Evolutionary conservation across 2,888 invertebrate species (phyloP).

Genomic region (Keiferia lycopersicella): DNA sequence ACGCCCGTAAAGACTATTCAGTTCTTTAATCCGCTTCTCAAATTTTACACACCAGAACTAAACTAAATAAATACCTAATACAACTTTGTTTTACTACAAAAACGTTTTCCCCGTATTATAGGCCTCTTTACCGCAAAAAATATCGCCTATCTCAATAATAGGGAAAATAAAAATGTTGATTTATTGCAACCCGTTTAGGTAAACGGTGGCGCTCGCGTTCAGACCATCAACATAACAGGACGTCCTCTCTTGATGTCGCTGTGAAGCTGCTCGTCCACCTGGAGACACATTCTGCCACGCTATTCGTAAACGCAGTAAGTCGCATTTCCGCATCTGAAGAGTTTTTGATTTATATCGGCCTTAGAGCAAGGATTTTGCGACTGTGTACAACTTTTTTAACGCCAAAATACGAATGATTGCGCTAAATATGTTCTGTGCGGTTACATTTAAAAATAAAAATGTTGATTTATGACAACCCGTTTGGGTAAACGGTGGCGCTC

Average conservation of each 20-base stretch:
- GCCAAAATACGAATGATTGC: no score
- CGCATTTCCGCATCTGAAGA: no score
- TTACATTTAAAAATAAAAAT: conserved; percentile 44
- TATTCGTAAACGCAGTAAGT: no score
- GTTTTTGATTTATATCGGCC: no score
- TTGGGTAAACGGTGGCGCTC: conserved; percentile 41
- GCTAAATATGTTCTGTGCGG: no score
- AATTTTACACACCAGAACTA: no score
- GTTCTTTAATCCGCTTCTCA: no score
- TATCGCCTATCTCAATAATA: background rate
- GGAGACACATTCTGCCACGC: no score
- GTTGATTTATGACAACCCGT: conserved; percentile 53
- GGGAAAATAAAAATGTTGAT: conserved; percentile 46
- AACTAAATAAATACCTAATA: no score
- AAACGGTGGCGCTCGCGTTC: conserved; percentile 43
- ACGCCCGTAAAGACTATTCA: no score
- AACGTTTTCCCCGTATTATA: background rate
- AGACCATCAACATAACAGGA: conserved; percentile 45
- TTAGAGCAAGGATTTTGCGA: no score
- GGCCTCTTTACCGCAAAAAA: background rate
- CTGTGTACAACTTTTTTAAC: no score
- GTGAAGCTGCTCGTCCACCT: background rate
- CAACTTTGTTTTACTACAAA: background rate
- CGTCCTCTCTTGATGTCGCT: conserved; percentile 9
- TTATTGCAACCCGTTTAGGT: conserved; percentile 49